Conservation (phyloP, 2,797 vertebrate species). For the Aldrovandia affinis region DNA sequence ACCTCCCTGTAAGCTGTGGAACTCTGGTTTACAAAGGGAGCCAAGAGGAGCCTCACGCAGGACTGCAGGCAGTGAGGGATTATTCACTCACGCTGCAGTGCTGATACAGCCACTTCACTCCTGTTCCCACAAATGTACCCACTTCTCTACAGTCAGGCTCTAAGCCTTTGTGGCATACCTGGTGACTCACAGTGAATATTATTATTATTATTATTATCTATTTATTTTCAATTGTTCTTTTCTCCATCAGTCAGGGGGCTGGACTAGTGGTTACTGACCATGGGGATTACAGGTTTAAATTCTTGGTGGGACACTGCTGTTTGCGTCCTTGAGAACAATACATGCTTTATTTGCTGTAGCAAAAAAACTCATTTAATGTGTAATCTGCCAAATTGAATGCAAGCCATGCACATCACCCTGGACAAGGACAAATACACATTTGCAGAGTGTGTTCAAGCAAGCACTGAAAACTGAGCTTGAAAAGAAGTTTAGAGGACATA, state of each 20-base stretch:
- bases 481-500: background rate
- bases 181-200: background rate
- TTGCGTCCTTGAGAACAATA: background rate
- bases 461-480: background rate
- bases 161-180: background rate
- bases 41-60: background rate
- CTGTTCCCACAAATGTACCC: background rate
- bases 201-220: background rate
- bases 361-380: background rate
- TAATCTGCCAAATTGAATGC: background rate
- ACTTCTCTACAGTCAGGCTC: background rate
- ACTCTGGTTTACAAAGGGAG: background rate
- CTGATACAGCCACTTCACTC: background rate
- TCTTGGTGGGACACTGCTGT: too few relatives aligned
- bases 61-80: background rate
- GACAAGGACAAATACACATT: too few relatives aligned
- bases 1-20: background rate
- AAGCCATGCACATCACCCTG: background rate
- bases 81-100: background rate
- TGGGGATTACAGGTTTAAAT: too few relatives aligned
- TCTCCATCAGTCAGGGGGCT: too few relatives aligned
- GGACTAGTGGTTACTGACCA: too few relatives aligned
- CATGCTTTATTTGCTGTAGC: background rate
- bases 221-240: background rate
- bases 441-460: too few relatives aligned